Evolutionary conservation across 2,888 invertebrate species (phyloP).

Genomic region (Formica aserva): DNA sequence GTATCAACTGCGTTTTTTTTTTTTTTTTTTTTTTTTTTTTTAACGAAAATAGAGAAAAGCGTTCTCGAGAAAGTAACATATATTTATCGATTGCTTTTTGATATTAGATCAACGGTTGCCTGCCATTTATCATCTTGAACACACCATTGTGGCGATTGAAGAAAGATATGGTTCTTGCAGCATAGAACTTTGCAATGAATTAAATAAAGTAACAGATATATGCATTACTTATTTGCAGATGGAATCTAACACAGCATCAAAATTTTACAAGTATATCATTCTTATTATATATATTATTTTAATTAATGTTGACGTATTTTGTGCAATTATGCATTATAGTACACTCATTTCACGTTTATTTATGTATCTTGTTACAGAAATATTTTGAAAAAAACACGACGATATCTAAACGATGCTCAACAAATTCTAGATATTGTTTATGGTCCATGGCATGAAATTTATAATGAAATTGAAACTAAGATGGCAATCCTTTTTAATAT

Average conservation of each 20-base stretch:
- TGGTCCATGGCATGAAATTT: conserved; percentile 87
- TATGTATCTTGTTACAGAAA: conserved; percentile 82
- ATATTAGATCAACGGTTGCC: conserved; percentile 84
- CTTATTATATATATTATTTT: conserved; percentile 15
- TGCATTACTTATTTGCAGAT: conserved; percentile 86
- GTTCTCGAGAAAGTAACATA: not conserved
- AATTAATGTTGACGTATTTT: not conserved
- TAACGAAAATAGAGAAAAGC: not conserved
- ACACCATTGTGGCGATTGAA: conserved; percentile 88
- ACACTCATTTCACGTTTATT: not conserved
- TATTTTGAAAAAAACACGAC: conserved; percentile 86
- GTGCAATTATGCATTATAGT: not conserved
- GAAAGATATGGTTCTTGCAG: conserved; percentile 89
- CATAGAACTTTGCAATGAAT: conserved; percentile 89
- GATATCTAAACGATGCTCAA: conserved; percentile 86
- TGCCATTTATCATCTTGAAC: conserved; percentile 86
- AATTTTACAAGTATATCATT: conserved; percentile 69
- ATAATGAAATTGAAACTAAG: conserved; percentile 85
- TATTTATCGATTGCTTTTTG: conserved; percentile 28
- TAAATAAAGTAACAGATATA: conserved; percentile 89
- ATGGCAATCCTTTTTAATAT: conserved; percentile 84
- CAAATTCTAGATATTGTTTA: conserved; percentile 87
- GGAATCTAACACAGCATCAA: conserved; percentile 68
- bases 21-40: not conserved
- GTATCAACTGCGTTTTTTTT: conserved; percentile 36